Percentiles rank a stretch among this genome's conserved stretches.
These are phyloP conservation scores for Crossaster papposus DNA, from an alignment of 53 echinoderm and acorn worm species.

Conservation along the genomic window DNA sequence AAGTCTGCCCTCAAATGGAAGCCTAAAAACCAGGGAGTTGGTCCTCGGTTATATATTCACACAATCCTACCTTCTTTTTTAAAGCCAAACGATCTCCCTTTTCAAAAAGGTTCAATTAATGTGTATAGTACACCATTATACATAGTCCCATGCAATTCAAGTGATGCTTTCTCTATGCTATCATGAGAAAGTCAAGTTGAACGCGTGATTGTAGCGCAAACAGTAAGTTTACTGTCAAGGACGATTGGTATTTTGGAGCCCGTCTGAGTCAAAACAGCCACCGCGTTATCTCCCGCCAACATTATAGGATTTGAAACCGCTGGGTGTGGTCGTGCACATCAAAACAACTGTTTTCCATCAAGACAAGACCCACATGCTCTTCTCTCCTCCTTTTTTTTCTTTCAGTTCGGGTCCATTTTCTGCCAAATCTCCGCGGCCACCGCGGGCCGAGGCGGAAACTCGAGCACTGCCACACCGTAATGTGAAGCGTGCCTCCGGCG, in stretches of 20 bases:
- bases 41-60: no score
- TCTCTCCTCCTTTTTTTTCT: no score
- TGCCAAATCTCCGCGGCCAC: neutral
- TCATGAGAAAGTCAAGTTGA: neutral
- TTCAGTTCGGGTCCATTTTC: neutral
- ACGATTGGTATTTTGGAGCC: neutral
- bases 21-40: no score
- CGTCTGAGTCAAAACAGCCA: neutral
- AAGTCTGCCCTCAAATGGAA: no score
- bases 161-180: no score
- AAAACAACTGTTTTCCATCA: conserved; percentile 6
- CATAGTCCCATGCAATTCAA: no score
- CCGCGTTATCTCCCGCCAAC: neutral
- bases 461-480: conserved; percentile 22
- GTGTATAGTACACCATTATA: no score
- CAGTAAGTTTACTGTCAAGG: neutral
- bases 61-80: no score
- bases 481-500: conserved; percentile 17
- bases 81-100: no score
- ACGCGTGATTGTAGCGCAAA: neutral
- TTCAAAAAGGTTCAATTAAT: no score
- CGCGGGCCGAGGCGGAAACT: neutral
- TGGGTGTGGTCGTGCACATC: conserved; percentile 34
- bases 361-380: neutral
- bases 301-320: neutral